Evolutionary conservation across 1,140 invertebrate species (phyloP).

Genomic region (Coenobita brevimanus): DNA sequence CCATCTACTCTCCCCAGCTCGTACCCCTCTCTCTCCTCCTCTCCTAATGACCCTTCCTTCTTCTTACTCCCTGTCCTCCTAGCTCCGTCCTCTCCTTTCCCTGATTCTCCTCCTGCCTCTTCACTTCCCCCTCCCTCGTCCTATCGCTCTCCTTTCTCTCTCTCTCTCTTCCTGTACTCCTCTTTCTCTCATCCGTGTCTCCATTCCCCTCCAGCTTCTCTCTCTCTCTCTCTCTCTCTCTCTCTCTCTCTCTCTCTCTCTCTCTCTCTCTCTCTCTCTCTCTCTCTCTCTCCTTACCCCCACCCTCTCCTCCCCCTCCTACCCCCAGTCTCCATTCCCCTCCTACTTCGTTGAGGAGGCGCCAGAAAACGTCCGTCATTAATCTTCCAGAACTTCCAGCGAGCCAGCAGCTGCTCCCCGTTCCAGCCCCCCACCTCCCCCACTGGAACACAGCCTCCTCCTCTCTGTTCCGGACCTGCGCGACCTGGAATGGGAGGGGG

Average conservation of each 20-base stretch:
- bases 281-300: not conserved
- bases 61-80: not conserved
- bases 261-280: not conserved
- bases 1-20: no score
- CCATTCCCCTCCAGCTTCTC: not conserved
- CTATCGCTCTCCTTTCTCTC: no score
- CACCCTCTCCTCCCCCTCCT: slow-evolving; percentile 11
- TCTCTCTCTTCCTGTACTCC: no score
- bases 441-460: not conserved
- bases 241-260: not conserved
- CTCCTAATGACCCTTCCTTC: not conserved
- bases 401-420: slow-evolving; percentile 50
- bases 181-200: no score
- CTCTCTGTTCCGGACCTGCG: no score
- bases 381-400: slow-evolving; percentile 54
- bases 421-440: not conserved
- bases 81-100: no score
- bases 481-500: no score
- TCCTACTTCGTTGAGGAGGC: slow-evolving; percentile 50
- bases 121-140: no score
- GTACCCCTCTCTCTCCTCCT: no score
- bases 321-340: not conserved
- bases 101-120: no score
- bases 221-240: not conserved
- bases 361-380: slow-evolving; percentile 58